These are phyloP conservation scores for Latheticus oryzae DNA, from an alignment of 2,888 invertebrate species.

Conservation along the genomic window DNA sequence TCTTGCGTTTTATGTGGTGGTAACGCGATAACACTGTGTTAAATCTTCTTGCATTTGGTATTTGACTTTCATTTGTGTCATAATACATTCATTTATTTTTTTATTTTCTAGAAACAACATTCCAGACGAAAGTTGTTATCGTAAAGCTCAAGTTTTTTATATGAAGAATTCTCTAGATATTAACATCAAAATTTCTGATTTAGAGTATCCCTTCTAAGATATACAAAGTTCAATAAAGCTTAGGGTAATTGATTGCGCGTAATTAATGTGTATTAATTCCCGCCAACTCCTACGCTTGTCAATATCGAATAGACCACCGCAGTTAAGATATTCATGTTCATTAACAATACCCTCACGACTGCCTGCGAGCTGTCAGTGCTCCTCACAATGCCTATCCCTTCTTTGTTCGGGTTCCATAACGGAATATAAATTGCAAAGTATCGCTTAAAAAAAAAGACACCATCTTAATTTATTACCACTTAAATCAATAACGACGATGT, in stretches of 20 bases:
- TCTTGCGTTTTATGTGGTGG: constrained; percentile 29
- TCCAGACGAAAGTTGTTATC: background rate
- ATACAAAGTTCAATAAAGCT: constrained; percentile 50
- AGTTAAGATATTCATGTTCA: constrained; percentile 57
- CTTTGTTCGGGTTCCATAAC: constrained; percentile 50
- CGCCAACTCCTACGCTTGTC: constrained; percentile 55
- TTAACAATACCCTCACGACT: constrained; percentile 58
- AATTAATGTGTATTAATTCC: constrained; percentile 56
- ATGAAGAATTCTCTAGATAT: no score
- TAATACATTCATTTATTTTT: constrained; percentile 7
- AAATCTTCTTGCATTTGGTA: constrained; percentile 28
- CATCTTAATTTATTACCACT: constrained; percentile 39
- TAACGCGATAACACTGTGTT: constrained; percentile 30
- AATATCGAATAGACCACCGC: constrained; percentile 56
- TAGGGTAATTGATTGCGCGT: constrained; percentile 54
- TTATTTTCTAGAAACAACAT: constrained; percentile 8
- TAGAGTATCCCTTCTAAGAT: constrained; percentile 24
- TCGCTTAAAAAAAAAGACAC: constrained; percentile 33
- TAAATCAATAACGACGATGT: constrained; percentile 36
- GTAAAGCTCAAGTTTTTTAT: background rate
- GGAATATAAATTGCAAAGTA: constrained; percentile 43
- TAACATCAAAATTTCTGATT: no score
- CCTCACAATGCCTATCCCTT: constrained; percentile 46
- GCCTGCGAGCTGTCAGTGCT: constrained; percentile 50
- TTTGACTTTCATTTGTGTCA: constrained; percentile 19